These are phyloP conservation scores for Anseranas semipalmata DNA, from an alignment of 2,113 vertebrate species.

Conservation along the genomic window DNA sequence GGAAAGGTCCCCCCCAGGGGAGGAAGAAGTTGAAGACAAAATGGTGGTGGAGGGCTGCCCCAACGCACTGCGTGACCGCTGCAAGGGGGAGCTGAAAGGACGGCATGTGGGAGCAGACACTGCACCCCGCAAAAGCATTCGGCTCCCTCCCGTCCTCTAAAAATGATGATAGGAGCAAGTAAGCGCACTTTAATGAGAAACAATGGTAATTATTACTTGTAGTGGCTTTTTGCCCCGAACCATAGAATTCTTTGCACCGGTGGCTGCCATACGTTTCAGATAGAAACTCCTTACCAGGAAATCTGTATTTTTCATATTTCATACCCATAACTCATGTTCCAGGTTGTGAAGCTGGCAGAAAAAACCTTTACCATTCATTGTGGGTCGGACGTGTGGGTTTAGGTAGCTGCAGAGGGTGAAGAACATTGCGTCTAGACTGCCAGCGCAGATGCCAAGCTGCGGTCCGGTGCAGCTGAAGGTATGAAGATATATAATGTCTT, in stretches of 20 bases:
- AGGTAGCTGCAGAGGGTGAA: background rate
- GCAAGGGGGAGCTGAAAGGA: background rate
- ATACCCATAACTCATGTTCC: background rate
- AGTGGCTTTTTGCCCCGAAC: background rate
- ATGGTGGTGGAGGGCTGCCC: background rate
- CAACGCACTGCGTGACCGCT: accelerated
- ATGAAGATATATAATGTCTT: background rate
- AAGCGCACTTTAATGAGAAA: background rate
- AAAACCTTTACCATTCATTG: accelerated
- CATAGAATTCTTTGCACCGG: background rate
- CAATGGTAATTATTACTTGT: background rate
- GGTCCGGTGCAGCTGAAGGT: background rate
- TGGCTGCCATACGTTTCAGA: background rate
- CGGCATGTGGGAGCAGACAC: background rate
- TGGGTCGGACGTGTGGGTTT: background rate
- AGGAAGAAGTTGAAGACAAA: background rate
- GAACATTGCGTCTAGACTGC: background rate
- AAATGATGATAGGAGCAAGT: background rate
- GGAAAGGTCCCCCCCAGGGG: background rate
- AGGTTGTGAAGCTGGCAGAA: background rate
- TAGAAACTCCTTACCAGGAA: background rate
- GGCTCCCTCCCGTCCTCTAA: background rate
- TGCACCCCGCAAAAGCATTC: background rate
- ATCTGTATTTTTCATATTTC: background rate
- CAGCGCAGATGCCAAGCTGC: background rate